Conservation (phyloP, 2,113 vertebrate species). For the Gymnobelideus leadbeateri region DNA sequence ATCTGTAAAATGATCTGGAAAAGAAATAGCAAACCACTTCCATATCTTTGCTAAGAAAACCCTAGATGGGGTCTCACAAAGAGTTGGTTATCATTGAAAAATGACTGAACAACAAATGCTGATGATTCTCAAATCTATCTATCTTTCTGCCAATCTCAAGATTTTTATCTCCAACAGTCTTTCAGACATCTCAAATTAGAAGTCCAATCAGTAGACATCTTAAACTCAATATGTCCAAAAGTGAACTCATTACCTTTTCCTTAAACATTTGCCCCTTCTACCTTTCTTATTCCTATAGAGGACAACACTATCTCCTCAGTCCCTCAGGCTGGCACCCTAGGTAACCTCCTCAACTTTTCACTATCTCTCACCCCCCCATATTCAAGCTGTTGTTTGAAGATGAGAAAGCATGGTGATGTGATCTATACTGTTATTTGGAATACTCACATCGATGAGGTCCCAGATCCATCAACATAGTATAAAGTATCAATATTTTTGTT, state of each 20-base stretch:
- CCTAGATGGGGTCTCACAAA: neutral
- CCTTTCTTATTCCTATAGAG: neutral
- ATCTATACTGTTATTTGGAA: neutral
- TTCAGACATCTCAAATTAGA: neutral
- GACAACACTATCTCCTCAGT: neutral
- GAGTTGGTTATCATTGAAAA: no score
- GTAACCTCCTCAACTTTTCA: neutral
- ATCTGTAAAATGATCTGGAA: neutral
- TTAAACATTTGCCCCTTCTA: neutral
- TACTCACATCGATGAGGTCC: neutral
- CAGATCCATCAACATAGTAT: neutral
- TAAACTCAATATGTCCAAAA: neutral
- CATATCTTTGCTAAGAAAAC: neutral
- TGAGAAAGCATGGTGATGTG: neutral
- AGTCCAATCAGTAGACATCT: neutral
- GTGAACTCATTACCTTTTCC: neutral
- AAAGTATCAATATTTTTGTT: neutral
- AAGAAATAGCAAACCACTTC: neutral
- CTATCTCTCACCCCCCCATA: neutral
- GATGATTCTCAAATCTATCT: neutral
- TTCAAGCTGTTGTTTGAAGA: neutral
- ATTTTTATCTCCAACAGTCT: neutral
- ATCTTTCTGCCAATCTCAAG: neutral
- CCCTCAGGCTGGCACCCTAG: neutral
- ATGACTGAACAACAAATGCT: neutral